Conservation (phyloP, 2,797 vertebrate genomes). For the Parambassis ranga region DNA sequence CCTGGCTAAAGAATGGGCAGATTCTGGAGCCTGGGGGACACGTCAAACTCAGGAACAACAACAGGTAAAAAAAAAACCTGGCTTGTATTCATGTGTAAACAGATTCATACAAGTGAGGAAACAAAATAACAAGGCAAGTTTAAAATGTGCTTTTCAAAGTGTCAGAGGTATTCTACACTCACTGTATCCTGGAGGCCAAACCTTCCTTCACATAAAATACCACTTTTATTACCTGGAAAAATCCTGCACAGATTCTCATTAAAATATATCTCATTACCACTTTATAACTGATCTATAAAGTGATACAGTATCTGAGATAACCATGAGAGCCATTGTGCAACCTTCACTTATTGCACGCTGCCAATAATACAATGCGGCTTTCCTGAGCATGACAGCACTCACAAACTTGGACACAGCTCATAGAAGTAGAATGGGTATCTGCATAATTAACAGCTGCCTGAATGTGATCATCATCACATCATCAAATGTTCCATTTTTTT, state of each 20-base stretch:
- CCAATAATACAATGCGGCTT: neutral
- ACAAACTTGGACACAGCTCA: conserved; percentile 1
- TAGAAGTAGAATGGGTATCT: conserved; percentile 21
- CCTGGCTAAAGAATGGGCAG: conserved; percentile 97
- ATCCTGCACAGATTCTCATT: neutral
- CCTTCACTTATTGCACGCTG: neutral
- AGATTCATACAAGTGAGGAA: neutral
- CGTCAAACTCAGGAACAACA: conserved; percentile 96
- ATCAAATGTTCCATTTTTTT: conserved; percentile 39
- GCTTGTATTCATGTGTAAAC: neutral
- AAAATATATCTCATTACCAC: neutral
- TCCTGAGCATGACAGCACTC: neutral
- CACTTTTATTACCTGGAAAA: neutral
- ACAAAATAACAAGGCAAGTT: no score
- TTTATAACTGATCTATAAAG: neutral
- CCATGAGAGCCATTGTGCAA: neutral
- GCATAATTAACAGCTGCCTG: conserved; percentile 24
- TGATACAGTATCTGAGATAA: neutral
- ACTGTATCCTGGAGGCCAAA: no score
- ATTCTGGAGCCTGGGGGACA: conserved; percentile 91
- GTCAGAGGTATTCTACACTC: no score
- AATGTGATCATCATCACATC: conserved; percentile 40
- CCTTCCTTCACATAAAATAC: neutral
- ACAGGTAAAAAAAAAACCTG: conserved; percentile 81
- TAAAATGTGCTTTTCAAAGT: no score